Percentiles rank a stretch among this genome's conserved stretches.
Evolutionary conservation across 2,113 vertebrate genomes (phyloP).

Genomic region (Rhizomys pruinosus): DNA sequence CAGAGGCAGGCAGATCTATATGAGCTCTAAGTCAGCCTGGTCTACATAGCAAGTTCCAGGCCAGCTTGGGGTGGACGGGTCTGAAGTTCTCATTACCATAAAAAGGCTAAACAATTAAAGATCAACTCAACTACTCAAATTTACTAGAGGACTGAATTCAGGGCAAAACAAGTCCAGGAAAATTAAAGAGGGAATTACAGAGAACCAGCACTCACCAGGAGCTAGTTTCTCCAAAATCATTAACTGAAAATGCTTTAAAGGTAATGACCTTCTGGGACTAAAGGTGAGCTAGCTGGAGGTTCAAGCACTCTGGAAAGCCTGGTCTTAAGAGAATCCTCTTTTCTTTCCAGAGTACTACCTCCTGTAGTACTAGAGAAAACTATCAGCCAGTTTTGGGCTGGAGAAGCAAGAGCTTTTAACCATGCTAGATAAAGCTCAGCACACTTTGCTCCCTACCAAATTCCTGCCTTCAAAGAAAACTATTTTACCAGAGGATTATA

Average conservation of each 20-base stretch:
- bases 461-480: not conserved
- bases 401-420: not conserved
- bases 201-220: not conserved
- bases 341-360: not conserved
- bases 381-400: not conserved
- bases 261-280: too few relatives aligned
- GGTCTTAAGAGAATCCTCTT: too few relatives aligned
- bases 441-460: not conserved
- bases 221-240: too few relatives aligned
- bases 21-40: too few relatives aligned
- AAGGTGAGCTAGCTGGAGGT: too few relatives aligned
- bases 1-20: too few relatives aligned
- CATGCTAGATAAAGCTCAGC: not conserved
- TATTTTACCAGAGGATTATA: not conserved
- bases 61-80: too few relatives aligned
- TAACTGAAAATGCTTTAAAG: too few relatives aligned
- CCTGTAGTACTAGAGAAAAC: not conserved
- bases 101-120: not conserved
- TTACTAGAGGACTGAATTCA: not conserved
- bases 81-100: not conserved
- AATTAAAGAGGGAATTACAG: not conserved
- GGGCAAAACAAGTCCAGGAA: not conserved
- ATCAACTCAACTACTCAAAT: not conserved
- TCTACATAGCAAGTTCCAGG: too few relatives aligned
- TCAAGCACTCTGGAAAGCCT: not conserved